Conservation (phyloP, 2,888 invertebrate species). For the Drosophila paucipuncta region DNA sequence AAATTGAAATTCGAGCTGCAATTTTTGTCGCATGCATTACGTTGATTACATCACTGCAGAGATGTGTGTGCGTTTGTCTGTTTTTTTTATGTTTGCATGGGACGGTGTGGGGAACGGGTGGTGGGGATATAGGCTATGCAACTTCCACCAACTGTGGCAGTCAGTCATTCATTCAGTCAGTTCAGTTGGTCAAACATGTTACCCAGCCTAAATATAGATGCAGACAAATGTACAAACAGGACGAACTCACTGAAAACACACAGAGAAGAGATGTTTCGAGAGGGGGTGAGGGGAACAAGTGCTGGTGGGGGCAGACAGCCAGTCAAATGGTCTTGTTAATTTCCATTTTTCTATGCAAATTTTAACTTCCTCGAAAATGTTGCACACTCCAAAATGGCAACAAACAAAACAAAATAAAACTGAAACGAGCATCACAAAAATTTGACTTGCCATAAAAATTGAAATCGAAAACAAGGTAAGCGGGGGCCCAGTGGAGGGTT, state of each 20-base stretch:
- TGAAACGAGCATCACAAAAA: constrained; percentile 71
- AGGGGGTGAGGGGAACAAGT: not conserved
- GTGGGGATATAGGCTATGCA: constrained; percentile 41
- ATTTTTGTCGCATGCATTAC: constrained; percentile 79
- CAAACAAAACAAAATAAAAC: constrained; percentile 47
- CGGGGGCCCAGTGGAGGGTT: constrained; percentile 1
- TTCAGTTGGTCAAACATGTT: constrained; percentile 80
- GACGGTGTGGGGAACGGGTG: not conserved
- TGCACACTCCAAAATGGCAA: constrained; percentile 63
- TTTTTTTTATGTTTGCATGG: not conserved
- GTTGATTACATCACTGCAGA: constrained; percentile 72
- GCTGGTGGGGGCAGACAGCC: constrained; percentile 52
- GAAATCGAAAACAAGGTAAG: constrained; percentile 68
- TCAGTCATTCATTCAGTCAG: constrained; percentile 81
- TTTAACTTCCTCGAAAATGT: constrained; percentile 78
- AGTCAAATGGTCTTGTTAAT: constrained; percentile 82
- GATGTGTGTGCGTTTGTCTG: constrained; percentile 17
- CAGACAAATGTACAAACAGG: constrained; percentile 70
- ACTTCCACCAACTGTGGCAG: constrained; percentile 70
- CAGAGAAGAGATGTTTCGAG: not conserved
- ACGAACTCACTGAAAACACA: constrained; percentile 46
- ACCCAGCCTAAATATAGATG: constrained; percentile 73
- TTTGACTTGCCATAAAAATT: constrained; percentile 80
- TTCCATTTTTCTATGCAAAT: constrained; percentile 83
- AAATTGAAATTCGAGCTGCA: constrained; percentile 76